Evolutionary conservation across 2,113 vertebrate genomes (phyloP), one percentile per base, ranked within the genome.

Genomic region (Ceyx cyanopectus): DNA sequence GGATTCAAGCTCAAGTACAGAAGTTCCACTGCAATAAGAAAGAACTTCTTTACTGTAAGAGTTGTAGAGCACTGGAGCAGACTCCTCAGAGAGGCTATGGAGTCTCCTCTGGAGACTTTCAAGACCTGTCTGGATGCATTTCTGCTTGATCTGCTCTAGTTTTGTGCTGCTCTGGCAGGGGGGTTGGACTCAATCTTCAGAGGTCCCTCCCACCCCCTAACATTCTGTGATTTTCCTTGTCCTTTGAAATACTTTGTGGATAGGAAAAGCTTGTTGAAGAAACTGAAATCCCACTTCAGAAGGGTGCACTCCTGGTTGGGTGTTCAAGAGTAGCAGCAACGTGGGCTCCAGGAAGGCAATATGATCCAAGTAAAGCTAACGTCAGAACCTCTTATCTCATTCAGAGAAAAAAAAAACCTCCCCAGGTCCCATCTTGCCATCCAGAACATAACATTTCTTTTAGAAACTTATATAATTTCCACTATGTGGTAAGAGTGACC

Each of bases 281-380:
- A 23, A 29, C n/a, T n/a, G 58, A 53, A 43, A 77, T 69, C 29
- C 20, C 0, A 0, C 34, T 68, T 79, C 54, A 58, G 41, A 60
- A 30, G 11, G 34, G 7, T 2, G 0, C 0, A 3, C 5, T 73
- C 12, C 1, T 5, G 40, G 21, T 12, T 32, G 66, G 18, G 5
- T 29, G 22, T 63, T 53, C 1, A 26, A 18, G 18, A 37, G 24
- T 70, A 18, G 6, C 21, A 20, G 60, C 29, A 34, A 54, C 1
- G 0, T 1, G 7, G 72, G 63, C 45, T 63, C 22, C 48, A 10
- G 46, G 48, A 61, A 23, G 12, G 14, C 6, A 48, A 18, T 4
- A 19, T 1, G 8, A 57, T 45, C 13, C 50, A 30, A 54, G 32
- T 1, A 1, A 81, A 85, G 34, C 26, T 58, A n/a, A 65, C 45